Evolutionary conservation across 1,140 invertebrate genomes (phyloP), one percentile per base, ranked within the genome.

Genomic region (Panagrolaimus sp.): DNA sequence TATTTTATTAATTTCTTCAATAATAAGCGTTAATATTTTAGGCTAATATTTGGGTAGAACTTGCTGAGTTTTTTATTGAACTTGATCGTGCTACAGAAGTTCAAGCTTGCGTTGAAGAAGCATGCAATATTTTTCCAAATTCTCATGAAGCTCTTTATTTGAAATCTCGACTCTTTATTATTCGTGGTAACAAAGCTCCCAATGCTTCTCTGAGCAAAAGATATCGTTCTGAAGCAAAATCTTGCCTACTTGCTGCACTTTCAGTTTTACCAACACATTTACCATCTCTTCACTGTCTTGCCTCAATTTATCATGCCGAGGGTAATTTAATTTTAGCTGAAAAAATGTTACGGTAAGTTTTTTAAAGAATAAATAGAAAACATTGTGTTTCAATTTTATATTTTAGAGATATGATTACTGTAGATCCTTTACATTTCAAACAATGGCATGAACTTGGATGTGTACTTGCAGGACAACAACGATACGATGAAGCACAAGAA

Each of bases 61-160:
- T 82, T 14, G 82, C 80, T 5, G 81, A 82, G 48, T 71, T 82
- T 31, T 82, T 83, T 45, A 48, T 82, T n/a, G 77, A 77, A 38
- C 62, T 69, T 14, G 71, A 78, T n/a, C 68, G 72, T 13, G 65
- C 74, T 23, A 27, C 64, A 8, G 80, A 82, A 38, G 65, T 82
- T 0, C 76, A 77, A 20, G 57, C 69, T 27, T 83, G 82, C 57
- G 78, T 82, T 13, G 81, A 81, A 63, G 79, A 83, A 70, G 80
- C 79, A 4, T 78, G 74, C 42, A 64, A 53, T 20, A 57, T 78
- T 45, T 82, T 82, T 51, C 81, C 81, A 14, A 71, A 78, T 45
- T 82, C 81, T 9, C 70, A 80, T 57, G 81, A 83, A 45, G 81
- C 78, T 20, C 65, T 83, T 61, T 83, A 81, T 65, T 66, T 83